These are phyloP conservation scores for Sebastes jordani DNA, from an alignment of 2,797 vertebrate species.

Conservation along the genomic window DNA sequence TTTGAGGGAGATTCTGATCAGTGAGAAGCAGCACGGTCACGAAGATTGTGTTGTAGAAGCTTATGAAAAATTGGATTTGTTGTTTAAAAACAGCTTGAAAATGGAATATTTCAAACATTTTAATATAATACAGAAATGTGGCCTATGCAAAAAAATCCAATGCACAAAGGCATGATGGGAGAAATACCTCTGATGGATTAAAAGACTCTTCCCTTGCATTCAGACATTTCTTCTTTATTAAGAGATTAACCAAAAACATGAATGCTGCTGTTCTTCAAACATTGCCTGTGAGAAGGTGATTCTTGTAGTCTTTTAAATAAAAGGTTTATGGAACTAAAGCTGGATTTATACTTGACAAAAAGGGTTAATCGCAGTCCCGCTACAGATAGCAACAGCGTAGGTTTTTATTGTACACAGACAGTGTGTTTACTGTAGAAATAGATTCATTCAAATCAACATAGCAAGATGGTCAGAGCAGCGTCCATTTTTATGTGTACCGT, in stretches of 20 bases:
- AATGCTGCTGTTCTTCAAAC: no score
- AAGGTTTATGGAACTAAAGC: no score
- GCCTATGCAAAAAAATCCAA: neutral
- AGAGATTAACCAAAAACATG: neutral
- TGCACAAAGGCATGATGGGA: neutral
- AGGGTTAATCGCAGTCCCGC: fast-evolving
- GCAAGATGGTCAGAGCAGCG: no score
- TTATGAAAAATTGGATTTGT: neutral
- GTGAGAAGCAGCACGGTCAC: neutral
- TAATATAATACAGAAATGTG: neutral
- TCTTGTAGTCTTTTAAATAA: no score
- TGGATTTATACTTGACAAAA: fast-evolving
- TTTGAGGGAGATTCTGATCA: neutral
- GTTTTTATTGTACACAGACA: no score
- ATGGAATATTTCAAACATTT: neutral
- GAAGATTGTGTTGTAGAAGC: neutral
- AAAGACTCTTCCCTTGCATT: neutral
- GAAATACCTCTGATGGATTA: neutral
- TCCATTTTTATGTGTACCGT: no score
- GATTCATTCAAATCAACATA: no score
- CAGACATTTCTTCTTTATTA: neutral
- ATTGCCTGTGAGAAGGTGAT: no score
- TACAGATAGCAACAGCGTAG: no score
- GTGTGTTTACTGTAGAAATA: no score
- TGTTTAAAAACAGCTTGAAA: neutral